Percentiles rank a stretch among this genome's conserved stretches.
Conservation (phyloP, 2,888 invertebrate species). For the Drosophila fulvimacula region DNA sequence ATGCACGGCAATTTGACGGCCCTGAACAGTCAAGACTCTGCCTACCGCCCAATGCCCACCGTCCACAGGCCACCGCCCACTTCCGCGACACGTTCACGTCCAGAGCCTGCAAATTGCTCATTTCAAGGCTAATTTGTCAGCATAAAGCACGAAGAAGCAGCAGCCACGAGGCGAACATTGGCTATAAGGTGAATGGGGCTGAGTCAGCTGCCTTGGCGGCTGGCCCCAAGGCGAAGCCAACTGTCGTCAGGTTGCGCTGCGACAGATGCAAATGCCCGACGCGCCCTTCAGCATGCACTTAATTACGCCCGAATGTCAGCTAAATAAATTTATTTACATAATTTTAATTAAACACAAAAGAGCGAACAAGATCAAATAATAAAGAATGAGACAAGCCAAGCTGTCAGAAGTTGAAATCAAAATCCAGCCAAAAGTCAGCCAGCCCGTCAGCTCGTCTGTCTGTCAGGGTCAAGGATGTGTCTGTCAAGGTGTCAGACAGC, state of each 20-base stretch:
- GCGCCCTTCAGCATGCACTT: slow-evolving; percentile 58
- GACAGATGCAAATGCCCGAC: slow-evolving; percentile 64
- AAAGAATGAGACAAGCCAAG: slow-evolving; percentile 16
- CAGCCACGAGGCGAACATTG: slow-evolving; percentile 32
- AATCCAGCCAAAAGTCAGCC: slow-evolving; percentile 58
- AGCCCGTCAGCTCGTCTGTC: slow-evolving; percentile 61
- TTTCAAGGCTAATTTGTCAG: slow-evolving; percentile 83
- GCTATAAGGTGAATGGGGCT: slow-evolving; percentile 28
- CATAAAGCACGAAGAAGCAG: slow-evolving; percentile 41
- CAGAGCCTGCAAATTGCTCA: slow-evolving; percentile 76
- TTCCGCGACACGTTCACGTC: slow-evolving; percentile 35
- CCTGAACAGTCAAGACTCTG: slow-evolving; percentile 13
- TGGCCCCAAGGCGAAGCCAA: slow-evolving; percentile 33
- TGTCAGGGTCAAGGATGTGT: slow-evolving; percentile 73
- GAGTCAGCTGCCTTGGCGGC: slow-evolving; percentile 2
- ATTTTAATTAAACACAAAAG: slow-evolving; percentile 78
- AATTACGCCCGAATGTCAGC: slow-evolving; percentile 69
- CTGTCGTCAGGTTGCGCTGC: slow-evolving; percentile 26
- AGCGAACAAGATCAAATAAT: slow-evolving; percentile 16
- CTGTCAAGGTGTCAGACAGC: slow-evolving; percentile 71
- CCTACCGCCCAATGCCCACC: neutral
- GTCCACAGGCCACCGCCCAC: neutral
- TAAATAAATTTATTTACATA: slow-evolving; percentile 81
- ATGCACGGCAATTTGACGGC: slow-evolving; percentile 56
- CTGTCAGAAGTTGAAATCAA: slow-evolving; percentile 43